Conservation (phyloP, 2,113 vertebrate species). For the Euleptes europaea region DNA sequence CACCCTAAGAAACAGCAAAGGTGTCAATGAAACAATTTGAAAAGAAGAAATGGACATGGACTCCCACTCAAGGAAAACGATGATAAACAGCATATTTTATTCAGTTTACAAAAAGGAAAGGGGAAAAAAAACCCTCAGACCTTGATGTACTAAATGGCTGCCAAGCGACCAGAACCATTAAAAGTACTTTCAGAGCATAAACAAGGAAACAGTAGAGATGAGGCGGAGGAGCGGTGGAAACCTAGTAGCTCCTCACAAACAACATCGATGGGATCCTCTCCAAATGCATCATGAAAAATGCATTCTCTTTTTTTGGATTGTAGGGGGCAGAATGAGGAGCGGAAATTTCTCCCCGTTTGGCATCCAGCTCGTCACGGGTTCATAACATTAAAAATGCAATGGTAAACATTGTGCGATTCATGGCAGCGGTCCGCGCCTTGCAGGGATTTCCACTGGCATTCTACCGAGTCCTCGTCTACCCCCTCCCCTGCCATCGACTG, state of each 20-base stretch:
- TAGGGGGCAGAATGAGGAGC: too few relatives aligned
- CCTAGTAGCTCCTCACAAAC: not conserved
- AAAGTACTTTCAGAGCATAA: slow-evolving; percentile 1
- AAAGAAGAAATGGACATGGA: slow-evolving; percentile 7
- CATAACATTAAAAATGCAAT: not conserved
- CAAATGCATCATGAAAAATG: slow-evolving; percentile 6
- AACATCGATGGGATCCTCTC: not conserved
- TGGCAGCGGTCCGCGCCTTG: not conserved
- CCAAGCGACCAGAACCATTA: slow-evolving; percentile 24
- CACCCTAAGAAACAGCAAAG: not conserved
- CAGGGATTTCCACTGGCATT: too few relatives aligned
- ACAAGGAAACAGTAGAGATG: not conserved
- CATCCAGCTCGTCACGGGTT: too few relatives aligned
- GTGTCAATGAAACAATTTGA: not conserved
- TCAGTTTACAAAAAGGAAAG: slow-evolving; percentile 33
- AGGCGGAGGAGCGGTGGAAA: not conserved
- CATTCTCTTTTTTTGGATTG: too few relatives aligned
- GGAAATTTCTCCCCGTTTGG: too few relatives aligned
- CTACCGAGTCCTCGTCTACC: too few relatives aligned
- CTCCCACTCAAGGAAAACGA: not conserved
- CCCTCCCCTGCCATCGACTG: too few relatives aligned
- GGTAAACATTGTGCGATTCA: not conserved
- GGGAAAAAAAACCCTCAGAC: too few relatives aligned
- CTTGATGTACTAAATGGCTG: slow-evolving; percentile 11
- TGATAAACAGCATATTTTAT: slow-evolving; percentile 23